Base-by-base conservation (phyloP, 2,113 vertebrate species). In the Oncorhynchus tshawytscha region DNA sequence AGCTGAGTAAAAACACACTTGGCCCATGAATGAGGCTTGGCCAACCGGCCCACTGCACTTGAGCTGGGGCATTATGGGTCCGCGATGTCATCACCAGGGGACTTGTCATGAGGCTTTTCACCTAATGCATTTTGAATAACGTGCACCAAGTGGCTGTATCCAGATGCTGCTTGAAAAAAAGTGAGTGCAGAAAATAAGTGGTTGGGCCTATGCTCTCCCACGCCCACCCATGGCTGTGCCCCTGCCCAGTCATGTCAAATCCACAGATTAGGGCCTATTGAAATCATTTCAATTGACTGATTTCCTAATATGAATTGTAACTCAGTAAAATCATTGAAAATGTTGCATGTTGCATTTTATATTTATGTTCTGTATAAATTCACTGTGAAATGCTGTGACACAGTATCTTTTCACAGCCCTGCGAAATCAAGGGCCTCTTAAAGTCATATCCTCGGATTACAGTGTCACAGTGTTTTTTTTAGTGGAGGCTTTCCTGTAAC, bases 1-100 rank as follows among this genome's bases (percentile, higher is more conserved):
- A 29, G 62, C 70, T 72, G 70, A 67, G 70, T 57, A 67, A 72
- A 68, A 57, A 67, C 68, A 60, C 22, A 51, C 48, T 54, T 54
- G 15, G 45, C 31, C 45, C 31, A 62, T 31, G 39, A 29, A 24
- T 34, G 16, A 22, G 22, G 20, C 49, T 54, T 15, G n/a, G 25
- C 34, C 22, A 34, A 64, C 15, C 9, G 15, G 48, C 20, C 9
- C 60, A 11, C 31, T 62, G 16, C 20, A 13, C 34, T 34, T 18
- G 60, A 72, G n/a, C 24, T 25, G 3, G 59, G 39, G 51, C 15
- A 27, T 71, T 49, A 45, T 60, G 45, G 69, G 48, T 48, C 24
- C 22, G 62, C 68, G 73, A 51, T 74, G 68, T 74, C 59, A 75
- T 70, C 27, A 48, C 15, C 68, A 54, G 16, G 59, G 71, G 74